Evolutionary conservation across 37 sponge, comb jelly and placozoan genomes (phyloP).

Genomic region (Aplysina aerophoba): DNA sequence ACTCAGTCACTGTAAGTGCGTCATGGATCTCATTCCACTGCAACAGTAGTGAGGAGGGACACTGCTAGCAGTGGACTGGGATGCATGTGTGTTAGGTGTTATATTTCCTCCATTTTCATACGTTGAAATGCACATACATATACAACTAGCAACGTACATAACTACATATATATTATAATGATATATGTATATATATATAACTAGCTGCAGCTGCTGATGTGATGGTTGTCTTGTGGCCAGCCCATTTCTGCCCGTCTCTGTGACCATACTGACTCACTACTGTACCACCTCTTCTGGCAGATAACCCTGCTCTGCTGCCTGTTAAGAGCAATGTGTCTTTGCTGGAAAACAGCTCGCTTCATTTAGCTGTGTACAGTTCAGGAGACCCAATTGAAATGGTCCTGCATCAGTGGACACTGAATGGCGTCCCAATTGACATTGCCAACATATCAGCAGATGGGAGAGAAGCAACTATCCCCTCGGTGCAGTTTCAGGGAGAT

Average conservation of each 20-base stretch:
- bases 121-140: neutral
- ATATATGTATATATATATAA: too few species aligned
- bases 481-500: neutral
- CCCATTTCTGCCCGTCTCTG: too few species aligned
- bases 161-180: too few species aligned
- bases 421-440: neutral
- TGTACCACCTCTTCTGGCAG: neutral
- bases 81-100: too few species aligned
- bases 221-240: too few species aligned
- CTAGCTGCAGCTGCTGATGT: too few species aligned
- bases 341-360: neutral
- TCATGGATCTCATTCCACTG: too few species aligned
- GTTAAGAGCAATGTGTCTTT: neutral
- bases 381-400: neutral
- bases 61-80: too few species aligned
- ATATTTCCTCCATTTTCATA: neutral
- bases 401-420: neutral
- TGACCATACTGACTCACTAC: too few species aligned
- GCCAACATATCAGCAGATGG: neutral
- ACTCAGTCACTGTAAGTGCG: too few species aligned
- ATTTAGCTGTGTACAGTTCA: neutral
- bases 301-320: constrained; percentile 2
- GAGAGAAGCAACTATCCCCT: neutral
- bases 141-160: too few species aligned
- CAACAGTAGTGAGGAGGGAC: too few species aligned